Conservation (phyloP, 2,797 vertebrate species). For the Mycteria americana region DNA sequence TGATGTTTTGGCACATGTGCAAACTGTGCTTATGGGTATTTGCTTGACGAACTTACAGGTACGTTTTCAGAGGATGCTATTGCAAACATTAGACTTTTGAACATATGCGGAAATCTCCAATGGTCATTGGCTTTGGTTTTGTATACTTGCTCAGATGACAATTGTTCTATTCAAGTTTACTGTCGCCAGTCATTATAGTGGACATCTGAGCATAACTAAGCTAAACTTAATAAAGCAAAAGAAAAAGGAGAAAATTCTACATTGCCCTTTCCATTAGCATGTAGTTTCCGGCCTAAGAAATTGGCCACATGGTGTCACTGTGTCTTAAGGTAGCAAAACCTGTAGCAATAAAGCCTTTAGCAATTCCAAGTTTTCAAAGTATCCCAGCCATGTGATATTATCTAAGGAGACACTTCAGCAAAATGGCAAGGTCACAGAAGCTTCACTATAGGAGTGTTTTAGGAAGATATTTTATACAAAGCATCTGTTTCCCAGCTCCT, state of each 20-base stretch:
- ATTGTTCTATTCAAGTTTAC: not conserved
- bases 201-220: not conserved
- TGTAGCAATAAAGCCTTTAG: not conserved
- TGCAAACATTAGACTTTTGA: not conserved
- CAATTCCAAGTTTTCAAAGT: not conserved
- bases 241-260: not conserved
- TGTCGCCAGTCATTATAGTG: not conserved
- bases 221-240: not conserved
- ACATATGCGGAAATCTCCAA: not conserved
- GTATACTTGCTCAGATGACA: not conserved
- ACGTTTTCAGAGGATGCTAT: not conserved
- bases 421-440: not conserved
- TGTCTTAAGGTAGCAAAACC: not conserved
- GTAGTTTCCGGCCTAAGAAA: not conserved
- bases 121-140: not conserved
- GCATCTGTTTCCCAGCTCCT: not conserved
- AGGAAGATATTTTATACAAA: not conserved
- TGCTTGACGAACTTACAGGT: not conserved
- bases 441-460: not conserved
- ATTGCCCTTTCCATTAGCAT: accelerated
- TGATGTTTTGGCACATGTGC: not conserved
- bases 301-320: slow-evolving; percentile 38
- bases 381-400: not conserved
- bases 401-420: not conserved
- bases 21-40: not conserved